Conservation (phyloP, 2,797 vertebrate species). For the Sebastiscus albofasciatus region DNA sequence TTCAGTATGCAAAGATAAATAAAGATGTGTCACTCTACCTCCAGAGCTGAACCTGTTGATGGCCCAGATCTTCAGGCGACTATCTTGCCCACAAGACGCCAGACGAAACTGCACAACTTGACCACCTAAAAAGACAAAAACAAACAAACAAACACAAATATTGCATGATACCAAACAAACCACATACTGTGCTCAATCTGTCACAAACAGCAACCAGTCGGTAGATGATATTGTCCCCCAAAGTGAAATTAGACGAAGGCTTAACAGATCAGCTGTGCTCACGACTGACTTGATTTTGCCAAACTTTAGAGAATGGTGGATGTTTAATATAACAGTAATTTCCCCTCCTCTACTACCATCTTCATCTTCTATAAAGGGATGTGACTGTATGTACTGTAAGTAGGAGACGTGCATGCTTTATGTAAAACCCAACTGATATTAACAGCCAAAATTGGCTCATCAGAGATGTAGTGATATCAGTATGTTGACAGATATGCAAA, state of each 20-base stretch:
- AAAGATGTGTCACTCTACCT: conserved; percentile 76
- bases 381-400: not conserved
- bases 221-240: too few species aligned
- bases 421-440: not conserved
- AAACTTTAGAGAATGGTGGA: not conserved
- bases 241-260: not conserved
- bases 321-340: not conserved
- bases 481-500: not conserved
- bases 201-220: not conserved
- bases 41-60: conserved; percentile 74
- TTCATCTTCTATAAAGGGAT: not conserved
- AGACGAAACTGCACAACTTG: conserved; percentile 81
- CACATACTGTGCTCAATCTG: not conserved
- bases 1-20: not conserved
- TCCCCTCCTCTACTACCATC: not conserved
- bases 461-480: not conserved
- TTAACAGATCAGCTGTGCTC: not conserved
- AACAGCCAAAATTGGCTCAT: not conserved
- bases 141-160: not conserved
- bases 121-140: conserved; percentile 49
- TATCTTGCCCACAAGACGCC: conserved; percentile 95
- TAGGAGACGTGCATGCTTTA: not conserved
- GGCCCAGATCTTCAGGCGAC: conserved; percentile 90
- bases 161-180: not conserved
- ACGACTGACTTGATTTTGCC: not conserved